A percentile compares a stretch with the other conserved stretches of the same genome.
These are phyloP conservation scores for Trichogramma dendrolimi DNA, from an alignment of 2,888 invertebrate species.

Conservation along the genomic window DNA sequence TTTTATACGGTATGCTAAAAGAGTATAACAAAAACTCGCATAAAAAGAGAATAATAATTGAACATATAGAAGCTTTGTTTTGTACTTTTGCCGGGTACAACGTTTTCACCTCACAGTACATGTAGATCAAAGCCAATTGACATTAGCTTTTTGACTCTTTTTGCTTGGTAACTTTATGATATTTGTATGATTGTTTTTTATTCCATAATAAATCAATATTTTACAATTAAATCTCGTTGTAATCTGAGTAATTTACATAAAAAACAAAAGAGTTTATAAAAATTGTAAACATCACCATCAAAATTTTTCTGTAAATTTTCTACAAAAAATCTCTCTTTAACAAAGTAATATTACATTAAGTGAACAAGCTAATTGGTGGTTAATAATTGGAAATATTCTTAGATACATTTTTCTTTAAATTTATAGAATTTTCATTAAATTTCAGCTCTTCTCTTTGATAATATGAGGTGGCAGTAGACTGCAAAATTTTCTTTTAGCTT, in stretches of 20 bases:
- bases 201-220: neutral
- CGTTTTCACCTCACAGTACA: no score
- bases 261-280: no score
- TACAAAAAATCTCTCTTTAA: neutral
- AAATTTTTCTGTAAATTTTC: neutral
- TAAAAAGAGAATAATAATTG: no score
- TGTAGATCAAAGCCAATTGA: no score
- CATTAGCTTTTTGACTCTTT: neutral
- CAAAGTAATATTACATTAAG: no score
- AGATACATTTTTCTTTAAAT: neutral
- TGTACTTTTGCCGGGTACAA: no score
- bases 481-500: constrained; percentile 50
- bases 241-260: no score
- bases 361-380: no score
- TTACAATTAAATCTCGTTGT: neutral
- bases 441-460: constrained; percentile 21
- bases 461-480: constrained; percentile 39
- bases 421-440: neutral
- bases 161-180: neutral
- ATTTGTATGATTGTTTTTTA: neutral
- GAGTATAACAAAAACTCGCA: no score
- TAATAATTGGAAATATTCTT: neutral
- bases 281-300: neutral
- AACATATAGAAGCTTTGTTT: no score
- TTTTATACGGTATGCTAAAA: no score